A percentile compares a stretch with the other conserved stretches of the same genome.
These are phyloP conservation scores for Stegodyphus dumicola DNA, from an alignment of 1,140 invertebrate genomes.

Conservation along the genomic window DNA sequence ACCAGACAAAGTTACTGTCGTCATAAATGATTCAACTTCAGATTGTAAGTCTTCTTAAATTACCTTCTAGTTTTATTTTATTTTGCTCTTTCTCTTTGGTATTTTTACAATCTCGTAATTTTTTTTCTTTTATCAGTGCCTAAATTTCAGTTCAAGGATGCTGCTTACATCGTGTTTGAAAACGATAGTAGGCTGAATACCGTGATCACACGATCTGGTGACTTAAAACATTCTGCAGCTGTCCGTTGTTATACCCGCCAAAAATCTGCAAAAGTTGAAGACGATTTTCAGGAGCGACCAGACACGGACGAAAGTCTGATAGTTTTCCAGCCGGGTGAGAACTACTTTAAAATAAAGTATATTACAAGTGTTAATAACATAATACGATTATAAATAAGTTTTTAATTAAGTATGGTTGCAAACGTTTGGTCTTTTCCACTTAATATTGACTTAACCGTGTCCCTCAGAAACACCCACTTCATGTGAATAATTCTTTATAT, in stretches of 20 bases:
- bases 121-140: constrained; percentile 65
- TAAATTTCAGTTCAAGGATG: constrained; percentile 68
- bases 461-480: no score
- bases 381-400: no score
- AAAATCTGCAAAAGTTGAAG: constrained; percentile 66
- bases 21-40: constrained; percentile 68
- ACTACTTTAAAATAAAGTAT: background rate
- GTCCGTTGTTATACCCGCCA: constrained; percentile 70
- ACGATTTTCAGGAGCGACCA: constrained; percentile 69
- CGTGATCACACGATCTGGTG: constrained; percentile 67
- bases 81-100: background rate
- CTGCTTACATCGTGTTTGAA: constrained; percentile 66
- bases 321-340: constrained; percentile 66
- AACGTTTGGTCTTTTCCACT: no score
- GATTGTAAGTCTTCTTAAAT: constrained; percentile 66
- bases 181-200: constrained; percentile 66
- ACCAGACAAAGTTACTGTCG: constrained; percentile 65
- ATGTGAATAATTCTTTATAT: no score
- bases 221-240: constrained; percentile 66
- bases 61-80: no score
- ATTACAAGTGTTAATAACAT: no score
- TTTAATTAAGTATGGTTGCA: no score
- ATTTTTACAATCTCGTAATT: background rate
- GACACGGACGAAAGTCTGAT: constrained; percentile 68
- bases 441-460: no score